Conservation (phyloP, 2,888 invertebrate species). For the Melieria crassipennis region DNA sequence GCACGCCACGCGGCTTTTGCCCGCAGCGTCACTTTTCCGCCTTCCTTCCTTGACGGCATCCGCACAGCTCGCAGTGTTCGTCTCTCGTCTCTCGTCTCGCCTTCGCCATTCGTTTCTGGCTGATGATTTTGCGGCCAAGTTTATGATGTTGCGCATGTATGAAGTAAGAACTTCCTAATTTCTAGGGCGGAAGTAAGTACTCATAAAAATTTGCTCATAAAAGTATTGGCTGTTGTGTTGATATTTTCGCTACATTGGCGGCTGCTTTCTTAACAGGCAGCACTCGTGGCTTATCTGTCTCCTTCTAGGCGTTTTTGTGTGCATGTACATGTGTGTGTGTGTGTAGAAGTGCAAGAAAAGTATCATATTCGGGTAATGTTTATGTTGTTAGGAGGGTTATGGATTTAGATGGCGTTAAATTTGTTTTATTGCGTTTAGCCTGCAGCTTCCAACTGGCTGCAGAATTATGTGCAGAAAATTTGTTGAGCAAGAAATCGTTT, state of each 20-base stretch:
- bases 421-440: constrained; percentile 35
- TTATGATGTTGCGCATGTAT: constrained; percentile 18
- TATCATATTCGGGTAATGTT: constrained; percentile 8
- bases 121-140: not conserved
- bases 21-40: not conserved
- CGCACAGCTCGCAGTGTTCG: not conserved
- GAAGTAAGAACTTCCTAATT: constrained; percentile 53
- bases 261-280: not conserved
- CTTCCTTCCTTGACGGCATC: not conserved
- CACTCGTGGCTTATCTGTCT: too few relatives aligned
- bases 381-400: constrained; percentile 10
- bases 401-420: constrained; percentile 31
- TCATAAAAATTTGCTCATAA: constrained; percentile 50
- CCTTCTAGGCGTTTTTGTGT: not conserved
- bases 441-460: not conserved
- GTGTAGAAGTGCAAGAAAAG: not conserved
- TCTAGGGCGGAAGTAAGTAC: constrained; percentile 59
- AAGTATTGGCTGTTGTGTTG: constrained; percentile 42
- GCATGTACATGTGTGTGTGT: not conserved
- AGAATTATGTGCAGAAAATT: not conserved
- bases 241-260: constrained; percentile 37
- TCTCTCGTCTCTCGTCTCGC: constrained; percentile 1
- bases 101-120: not conserved
- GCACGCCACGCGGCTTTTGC: too few relatives aligned
- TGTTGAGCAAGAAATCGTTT: not conserved